Evolutionary conservation across 2,113 vertebrate species (phyloP).

Genomic region (Sapayoa aenigma): DNA sequence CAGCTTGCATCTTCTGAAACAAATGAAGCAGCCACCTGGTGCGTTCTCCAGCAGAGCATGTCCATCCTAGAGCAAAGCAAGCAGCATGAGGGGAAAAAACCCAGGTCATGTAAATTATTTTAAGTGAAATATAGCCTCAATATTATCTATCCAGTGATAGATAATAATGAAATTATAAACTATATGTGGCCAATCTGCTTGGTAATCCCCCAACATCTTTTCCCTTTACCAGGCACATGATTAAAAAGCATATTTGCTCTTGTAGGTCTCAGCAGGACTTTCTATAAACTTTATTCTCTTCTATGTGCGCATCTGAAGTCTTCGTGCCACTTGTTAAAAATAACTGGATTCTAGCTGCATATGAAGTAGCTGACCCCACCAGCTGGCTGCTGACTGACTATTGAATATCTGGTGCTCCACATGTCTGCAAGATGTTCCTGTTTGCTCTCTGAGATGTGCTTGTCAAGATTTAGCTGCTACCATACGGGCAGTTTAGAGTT

Average conservation of each 20-base stretch:
- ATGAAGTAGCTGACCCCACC: not conserved
- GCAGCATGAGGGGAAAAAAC: not conserved
- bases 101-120: not conserved
- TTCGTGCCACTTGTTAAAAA: not conserved
- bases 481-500: not conserved
- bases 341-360: not conserved
- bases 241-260: not conserved
- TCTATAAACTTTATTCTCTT: not conserved
- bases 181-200: not conserved
- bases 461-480: not conserved
- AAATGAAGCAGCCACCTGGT: not conserved
- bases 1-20: not conserved
- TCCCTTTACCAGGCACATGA: not conserved
- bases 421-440: not conserved
- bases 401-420: not conserved
- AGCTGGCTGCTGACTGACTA: not conserved
- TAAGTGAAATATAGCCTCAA: not conserved
- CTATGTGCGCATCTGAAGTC: not conserved
- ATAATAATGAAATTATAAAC: not conserved
- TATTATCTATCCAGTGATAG: not conserved
- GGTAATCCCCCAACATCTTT: not conserved
- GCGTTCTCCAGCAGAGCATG: not conserved
- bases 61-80: not conserved
- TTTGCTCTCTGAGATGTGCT: not conserved
- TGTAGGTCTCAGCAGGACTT: not conserved